Base-by-base conservation (phyloP, 2,797 vertebrate genomes). In the Acridotheres tristis region DNA sequence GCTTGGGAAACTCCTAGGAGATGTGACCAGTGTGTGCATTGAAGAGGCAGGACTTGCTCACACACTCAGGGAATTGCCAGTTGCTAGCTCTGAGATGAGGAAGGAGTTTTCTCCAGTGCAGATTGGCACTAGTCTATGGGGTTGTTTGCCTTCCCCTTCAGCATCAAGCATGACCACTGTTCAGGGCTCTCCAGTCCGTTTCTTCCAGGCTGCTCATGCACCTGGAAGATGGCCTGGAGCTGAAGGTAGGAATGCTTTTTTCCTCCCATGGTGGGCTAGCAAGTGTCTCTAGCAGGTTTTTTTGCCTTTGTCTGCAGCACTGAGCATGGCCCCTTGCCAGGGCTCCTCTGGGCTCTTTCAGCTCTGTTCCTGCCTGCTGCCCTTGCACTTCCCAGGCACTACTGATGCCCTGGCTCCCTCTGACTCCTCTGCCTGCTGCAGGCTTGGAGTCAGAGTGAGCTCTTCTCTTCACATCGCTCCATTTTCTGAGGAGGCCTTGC, bases 261-360 rank as follows among this genome's bases (percentile, higher is more conserved):
- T 0, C 1, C 23, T 13, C 2, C 16, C 20, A 13, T 17, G 10
- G 48, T 50, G 30, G 16, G 26, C 43, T 57, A 43, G 22, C 42
- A 57, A 34, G 17, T 16, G 14, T 61, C 32, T 47, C 25, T 16
- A 7, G 25, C 4, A 10, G 16, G 6, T 9, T 23, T 75, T 67
- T 72, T 27, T 88, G 29, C 25, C 43, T 62, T 62, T 21, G 29
- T 75, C 48, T 69, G 72, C 51, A 71, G 38, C 51, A 51, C 29
- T 51, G 25, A 47, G n/a, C 25, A 53, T 0, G 0, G 38, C 18
- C 25, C 51, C n/a, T 45, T 51, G 10, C 21, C 51, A 45, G 25
- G 50, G 38, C 11, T 69, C 43, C 43, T 57, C 38, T 29, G 25
- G 19, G 38, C 29, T 11, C 26, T 34, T 45, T 21, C 5, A 43